Percentiles rank a stretch among this genome's conserved stretches.
Conservation (phyloP, 2,888 invertebrate genomes). For the Coelopa pilipes region DNA sequence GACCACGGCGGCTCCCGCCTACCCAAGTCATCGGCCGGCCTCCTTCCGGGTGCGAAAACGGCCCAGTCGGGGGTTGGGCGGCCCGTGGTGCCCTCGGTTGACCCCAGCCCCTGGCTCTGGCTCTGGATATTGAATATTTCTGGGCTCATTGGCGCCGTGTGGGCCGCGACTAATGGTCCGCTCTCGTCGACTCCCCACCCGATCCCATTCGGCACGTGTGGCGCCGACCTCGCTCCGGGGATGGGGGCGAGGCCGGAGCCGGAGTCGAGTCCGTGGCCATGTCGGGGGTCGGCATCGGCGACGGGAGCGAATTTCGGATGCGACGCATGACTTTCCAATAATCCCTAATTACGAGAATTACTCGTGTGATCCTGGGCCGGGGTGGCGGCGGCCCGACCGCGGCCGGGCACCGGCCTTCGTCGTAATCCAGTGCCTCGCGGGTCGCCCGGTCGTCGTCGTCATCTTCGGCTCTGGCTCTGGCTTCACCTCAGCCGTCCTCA, state of each 20-base stretch:
- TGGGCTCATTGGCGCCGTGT: not conserved
- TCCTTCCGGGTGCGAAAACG: too few species aligned
- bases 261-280: too few species aligned
- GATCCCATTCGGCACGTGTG: not conserved
- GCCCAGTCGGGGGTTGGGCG: too few species aligned
- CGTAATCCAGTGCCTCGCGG: too few species aligned
- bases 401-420: not conserved
- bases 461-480: too few species aligned
- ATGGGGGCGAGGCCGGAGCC: too few species aligned
- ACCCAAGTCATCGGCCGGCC: too few species aligned
- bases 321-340: constrained; percentile 44
- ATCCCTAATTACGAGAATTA: constrained; percentile 45
- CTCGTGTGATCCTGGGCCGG: constrained; percentile 31
- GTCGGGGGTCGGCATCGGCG: too few species aligned
- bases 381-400: not conserved
- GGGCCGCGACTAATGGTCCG: not conserved
- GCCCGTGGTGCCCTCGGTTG: too few species aligned
- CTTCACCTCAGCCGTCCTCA: not conserved
- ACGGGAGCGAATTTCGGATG: constrained; percentile 33
- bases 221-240: not conserved
- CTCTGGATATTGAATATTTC: constrained; percentile 1
- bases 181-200: not conserved
- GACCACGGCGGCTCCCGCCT: too few species aligned
- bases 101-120: too few species aligned
- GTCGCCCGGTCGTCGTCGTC: too few species aligned